These are phyloP conservation scores for Dryobates pubescens DNA, from an alignment of 2,797 vertebrate genomes.

Conservation along the genomic window DNA sequence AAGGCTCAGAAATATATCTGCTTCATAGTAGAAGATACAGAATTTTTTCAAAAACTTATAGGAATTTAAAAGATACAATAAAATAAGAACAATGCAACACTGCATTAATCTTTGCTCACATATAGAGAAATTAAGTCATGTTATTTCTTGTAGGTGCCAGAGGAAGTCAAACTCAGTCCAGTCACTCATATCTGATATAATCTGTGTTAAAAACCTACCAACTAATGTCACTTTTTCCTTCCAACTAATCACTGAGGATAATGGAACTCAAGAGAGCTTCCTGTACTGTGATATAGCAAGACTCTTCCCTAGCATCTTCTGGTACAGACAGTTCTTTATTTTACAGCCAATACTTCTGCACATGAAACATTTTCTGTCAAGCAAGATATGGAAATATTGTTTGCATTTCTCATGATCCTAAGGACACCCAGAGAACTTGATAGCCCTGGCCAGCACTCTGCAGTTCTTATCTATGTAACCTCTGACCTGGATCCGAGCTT, in stretches of 20 bases:
- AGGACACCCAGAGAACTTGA: not conserved
- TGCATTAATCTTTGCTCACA: not conserved
- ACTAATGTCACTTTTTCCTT: not conserved
- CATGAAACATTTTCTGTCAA: not conserved
- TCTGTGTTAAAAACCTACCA: not conserved
- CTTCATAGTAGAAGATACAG: not conserved
- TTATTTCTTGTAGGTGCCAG: not conserved
- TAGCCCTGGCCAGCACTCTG: rapidly evolving
- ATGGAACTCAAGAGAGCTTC: not conserved
- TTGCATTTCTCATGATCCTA: not conserved
- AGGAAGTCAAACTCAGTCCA: not conserved
- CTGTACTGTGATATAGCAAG: not conserved
- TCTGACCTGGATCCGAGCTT: not conserved
- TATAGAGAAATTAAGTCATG: not conserved
- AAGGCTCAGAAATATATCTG: not conserved
- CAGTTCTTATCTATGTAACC: not conserved
- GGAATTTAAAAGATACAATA: not conserved
- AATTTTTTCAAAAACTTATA: not conserved
- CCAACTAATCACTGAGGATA: not conserved
- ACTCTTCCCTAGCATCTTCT: not conserved
- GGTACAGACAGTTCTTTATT: not conserved
- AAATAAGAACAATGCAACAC: not conserved
- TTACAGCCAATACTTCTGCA: not conserved
- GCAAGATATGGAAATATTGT: not conserved
- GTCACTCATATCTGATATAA: not conserved